These are phyloP conservation scores for Silurus meridionalis DNA, from an alignment of 2,113 vertebrate species.

Conservation along the genomic window DNA sequence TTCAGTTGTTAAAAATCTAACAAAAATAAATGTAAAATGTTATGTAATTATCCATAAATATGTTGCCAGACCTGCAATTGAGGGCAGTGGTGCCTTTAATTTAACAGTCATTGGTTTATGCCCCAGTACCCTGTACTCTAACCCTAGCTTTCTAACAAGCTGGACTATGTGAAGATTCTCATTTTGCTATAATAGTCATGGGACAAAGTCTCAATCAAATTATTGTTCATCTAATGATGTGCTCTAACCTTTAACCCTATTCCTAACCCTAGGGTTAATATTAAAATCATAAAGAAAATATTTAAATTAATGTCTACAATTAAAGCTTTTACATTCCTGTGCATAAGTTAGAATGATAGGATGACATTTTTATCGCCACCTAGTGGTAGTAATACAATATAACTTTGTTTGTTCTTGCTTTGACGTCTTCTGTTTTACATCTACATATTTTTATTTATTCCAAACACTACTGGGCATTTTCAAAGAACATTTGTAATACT, in stretches of 20 bases:
- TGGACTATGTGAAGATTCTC: too few species aligned
- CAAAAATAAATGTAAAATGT: too few species aligned
- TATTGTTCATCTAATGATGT: background rate
- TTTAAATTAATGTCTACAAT: background rate
- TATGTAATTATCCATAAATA: background rate
- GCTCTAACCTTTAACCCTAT: background rate
- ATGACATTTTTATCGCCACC: background rate
- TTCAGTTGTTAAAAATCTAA: too few species aligned
- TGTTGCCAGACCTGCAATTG: background rate
- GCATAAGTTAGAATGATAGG: background rate
- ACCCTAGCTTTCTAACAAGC: background rate
- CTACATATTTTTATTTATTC: background rate
- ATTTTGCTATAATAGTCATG: background rate
- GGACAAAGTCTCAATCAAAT: background rate
- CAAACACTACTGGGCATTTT: background rate
- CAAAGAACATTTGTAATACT: background rate
- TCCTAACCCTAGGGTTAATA: too few species aligned
- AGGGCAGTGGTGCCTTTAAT: background rate
- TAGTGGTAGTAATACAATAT: conserved; percentile 15
- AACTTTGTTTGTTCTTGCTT: background rate
- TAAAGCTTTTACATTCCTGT: background rate
- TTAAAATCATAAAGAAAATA: background rate
- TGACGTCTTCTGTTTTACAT: background rate
- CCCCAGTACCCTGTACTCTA: background rate
- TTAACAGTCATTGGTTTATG: background rate